These are phyloP conservation scores for Promerops cafer DNA, from an alignment of 2,113 vertebrate species.

Conservation along the genomic window DNA sequence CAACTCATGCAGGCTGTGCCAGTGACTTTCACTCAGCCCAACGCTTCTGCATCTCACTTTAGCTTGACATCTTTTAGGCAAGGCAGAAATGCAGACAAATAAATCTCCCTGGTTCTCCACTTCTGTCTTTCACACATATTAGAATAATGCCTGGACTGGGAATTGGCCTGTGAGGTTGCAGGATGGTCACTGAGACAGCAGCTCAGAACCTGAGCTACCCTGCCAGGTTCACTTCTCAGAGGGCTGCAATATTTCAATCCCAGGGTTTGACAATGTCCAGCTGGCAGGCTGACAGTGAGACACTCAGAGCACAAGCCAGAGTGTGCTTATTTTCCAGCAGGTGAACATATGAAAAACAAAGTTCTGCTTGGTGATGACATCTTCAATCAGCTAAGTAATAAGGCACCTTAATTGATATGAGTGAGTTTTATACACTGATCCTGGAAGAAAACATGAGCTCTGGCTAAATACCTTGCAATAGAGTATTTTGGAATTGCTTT, in stretches of 20 bases:
- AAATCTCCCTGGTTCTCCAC: background rate
- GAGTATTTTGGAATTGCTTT: background rate
- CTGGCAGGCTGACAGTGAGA: background rate
- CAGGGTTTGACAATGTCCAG: background rate
- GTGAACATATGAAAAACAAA: background rate
- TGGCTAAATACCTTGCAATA: background rate
- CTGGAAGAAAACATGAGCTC: background rate
- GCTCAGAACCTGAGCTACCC: background rate
- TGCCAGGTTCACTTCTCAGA: background rate
- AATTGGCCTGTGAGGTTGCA: background rate
- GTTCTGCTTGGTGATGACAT: background rate
- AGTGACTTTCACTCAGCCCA: background rate
- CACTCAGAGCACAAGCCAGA: background rate
- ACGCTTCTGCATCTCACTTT: rapidly evolving
- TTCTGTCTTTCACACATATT: background rate
- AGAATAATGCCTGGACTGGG: background rate
- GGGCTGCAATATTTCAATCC: background rate
- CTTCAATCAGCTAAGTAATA: background rate
- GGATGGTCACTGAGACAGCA: background rate
- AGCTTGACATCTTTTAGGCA: background rate
- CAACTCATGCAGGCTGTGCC: rapidly evolving
- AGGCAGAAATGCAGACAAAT: background rate
- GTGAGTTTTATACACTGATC: background rate
- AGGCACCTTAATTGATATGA: background rate
- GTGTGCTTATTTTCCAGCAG: background rate